phyloP scores from a whole-genome alignment of 2,888 invertebrate genomes.

The Abrostola tripartita region DNA sequence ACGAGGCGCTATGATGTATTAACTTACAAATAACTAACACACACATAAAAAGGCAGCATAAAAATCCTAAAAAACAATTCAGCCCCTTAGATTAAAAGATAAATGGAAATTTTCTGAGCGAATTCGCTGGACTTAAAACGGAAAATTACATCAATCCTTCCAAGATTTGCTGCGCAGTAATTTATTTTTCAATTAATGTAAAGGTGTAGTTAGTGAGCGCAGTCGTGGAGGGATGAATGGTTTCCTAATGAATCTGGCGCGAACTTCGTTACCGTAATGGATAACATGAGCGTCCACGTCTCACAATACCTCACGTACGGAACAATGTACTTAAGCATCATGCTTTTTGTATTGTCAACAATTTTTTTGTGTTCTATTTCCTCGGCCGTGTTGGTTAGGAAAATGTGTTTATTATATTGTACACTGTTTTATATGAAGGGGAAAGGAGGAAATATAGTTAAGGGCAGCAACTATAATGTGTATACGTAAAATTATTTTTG shows the following conservation, averaged over 20 bases:
- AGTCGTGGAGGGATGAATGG: constrained; percentile 71
- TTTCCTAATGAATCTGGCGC: constrained; percentile 80
- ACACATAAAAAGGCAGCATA: background rate
- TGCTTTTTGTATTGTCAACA: constrained; percentile 32
- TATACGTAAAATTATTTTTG: too few species aligned
- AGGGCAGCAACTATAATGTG: too few species aligned
- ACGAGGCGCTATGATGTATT: background rate
- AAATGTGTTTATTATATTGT: background rate
- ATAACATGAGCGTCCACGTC: constrained; percentile 61
- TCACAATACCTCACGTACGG: constrained; percentile 43
- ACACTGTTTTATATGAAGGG: background rate
- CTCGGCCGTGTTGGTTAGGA: constrained; percentile 4
- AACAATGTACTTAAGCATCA: constrained; percentile 39
- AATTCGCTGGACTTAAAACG: constrained; percentile 25
- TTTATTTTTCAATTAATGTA: constrained; percentile 53
- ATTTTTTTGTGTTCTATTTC: constrained; percentile 17
- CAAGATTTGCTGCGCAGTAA: constrained; percentile 24
- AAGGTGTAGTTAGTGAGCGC: constrained; percentile 40
- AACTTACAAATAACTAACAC: background rate
- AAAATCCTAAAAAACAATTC: background rate
- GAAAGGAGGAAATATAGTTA: background rate
- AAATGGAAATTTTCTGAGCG: constrained; percentile 20
- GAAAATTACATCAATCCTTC: constrained; percentile 35
- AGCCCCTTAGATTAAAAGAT: constrained; percentile 19
- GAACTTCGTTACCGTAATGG: constrained; percentile 81